Percentiles rank a stretch among this genome's conserved stretches.
phyloP scores from a whole-genome alignment of 2,888 invertebrate genomes.

The Trichopria drosophilae region DNA sequence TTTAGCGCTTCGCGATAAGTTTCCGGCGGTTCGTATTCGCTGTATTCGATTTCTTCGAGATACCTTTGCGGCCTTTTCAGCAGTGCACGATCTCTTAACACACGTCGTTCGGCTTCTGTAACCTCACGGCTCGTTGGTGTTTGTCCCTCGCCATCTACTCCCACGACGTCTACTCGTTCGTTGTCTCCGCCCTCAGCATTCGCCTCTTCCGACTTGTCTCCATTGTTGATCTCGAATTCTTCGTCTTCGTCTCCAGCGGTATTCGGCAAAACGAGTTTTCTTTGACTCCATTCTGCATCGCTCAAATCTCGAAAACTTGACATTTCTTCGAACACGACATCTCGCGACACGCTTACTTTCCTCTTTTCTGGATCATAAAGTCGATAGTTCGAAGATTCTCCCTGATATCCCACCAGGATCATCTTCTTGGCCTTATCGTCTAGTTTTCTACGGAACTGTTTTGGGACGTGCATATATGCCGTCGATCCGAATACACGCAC shows the following conservation, averaged over 20 bases:
- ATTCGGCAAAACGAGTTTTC: too few species aligned
- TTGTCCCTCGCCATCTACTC: too few species aligned
- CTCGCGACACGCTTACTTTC: slow-evolving; percentile 36
- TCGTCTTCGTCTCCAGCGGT: too few species aligned
- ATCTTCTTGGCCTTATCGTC: slow-evolving; percentile 14
- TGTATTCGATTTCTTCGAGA: slow-evolving; percentile 15
- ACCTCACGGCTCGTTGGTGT: too few species aligned
- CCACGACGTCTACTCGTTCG: too few species aligned
- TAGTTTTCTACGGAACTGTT: slow-evolving; percentile 20
- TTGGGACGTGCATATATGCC: slow-evolving; percentile 16
- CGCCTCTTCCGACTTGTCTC: too few species aligned
- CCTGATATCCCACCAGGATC: slow-evolving; percentile 39
- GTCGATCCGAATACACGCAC: slow-evolving; percentile 11
- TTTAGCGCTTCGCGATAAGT: slow-evolving; percentile 16
- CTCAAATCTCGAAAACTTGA: too few species aligned
- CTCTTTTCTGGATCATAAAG: slow-evolving; percentile 34
- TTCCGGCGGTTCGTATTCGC: slow-evolving; percentile 10
- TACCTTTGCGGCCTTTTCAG: slow-evolving; percentile 4
- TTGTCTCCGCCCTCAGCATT: too few species aligned
- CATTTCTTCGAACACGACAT: slow-evolving; percentile 42
- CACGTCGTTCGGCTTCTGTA: too few species aligned
- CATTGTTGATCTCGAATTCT: too few species aligned
- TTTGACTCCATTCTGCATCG: too few species aligned
- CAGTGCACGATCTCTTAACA: too few species aligned
- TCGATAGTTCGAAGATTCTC: slow-evolving; percentile 42